phyloP scores from a whole-genome alignment of 2,113 vertebrate genomes.

The Symphodus melops region DNA sequence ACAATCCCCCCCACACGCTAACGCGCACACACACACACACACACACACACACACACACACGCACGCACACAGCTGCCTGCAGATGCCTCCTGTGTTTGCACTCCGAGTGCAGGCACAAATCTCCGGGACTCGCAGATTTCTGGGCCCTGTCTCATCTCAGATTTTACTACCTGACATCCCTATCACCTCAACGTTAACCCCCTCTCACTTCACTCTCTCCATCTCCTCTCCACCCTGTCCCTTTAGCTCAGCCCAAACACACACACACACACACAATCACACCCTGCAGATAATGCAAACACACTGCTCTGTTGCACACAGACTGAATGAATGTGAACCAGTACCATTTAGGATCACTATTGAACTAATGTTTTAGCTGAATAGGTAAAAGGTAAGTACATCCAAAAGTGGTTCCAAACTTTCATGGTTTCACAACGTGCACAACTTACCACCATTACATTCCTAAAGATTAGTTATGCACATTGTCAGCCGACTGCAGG shows the following conservation, averaged over 20 bases:
- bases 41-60: constrained; percentile 15
- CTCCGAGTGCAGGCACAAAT: constrained; percentile 71
- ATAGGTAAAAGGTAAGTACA: constrained; percentile 11
- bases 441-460: constrained; percentile 54
- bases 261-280: constrained; percentile 44
- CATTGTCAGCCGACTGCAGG: constrained; percentile 70
- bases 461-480: constrained; percentile 70
- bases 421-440: constrained; percentile 38
- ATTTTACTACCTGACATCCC: constrained; percentile 81
- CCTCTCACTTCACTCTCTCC: constrained; percentile 53
- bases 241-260: constrained; percentile 41
- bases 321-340: neutral
- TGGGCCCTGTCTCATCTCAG: constrained; percentile 77
- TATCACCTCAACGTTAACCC: constrained; percentile 76
- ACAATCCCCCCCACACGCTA: constrained; percentile 15
- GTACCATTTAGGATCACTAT: neutral
- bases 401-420: constrained; percentile 21
- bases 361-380: neutral
- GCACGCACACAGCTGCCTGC: constrained; percentile 79
- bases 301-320: neutral
- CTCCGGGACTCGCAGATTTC: constrained; percentile 69
- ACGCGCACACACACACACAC: neutral
- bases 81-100: constrained; percentile 82
- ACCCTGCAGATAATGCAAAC: constrained; percentile 61
- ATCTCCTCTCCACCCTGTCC: neutral